Evolutionary conservation across 2,888 invertebrate genomes (phyloP), one percentile per base, ranked within the genome.

Genomic region (Phengaris arion): DNA sequence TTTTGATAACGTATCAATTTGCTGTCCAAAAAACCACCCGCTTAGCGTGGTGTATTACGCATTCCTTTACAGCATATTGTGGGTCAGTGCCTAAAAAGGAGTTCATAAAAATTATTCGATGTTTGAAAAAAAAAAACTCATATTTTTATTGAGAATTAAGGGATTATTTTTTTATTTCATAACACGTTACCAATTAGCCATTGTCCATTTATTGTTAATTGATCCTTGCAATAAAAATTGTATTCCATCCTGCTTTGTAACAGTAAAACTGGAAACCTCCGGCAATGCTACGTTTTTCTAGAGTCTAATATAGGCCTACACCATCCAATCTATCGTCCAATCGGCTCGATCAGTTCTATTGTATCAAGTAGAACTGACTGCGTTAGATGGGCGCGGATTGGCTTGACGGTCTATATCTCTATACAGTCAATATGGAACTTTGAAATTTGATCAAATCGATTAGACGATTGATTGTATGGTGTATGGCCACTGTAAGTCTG

Each of bases 1-100:
- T 79, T 35, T 54, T 72, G 54, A 72, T 72, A 72, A 72, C 72
- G 35, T 72, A 72, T 72, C 54, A 72, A 72, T 72, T 72, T 54
- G 72, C 35, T 35, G 52, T 2, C 54, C 2, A 15, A 13, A 22
- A 52, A 52, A 72, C 69, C 69, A 70, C 51, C 70, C 15, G 70
- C 48, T 48, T 70, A 68, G 68, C 4, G 35, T 35, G 15, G 59
- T 59, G 64, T 64, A 64, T n/a, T 64, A 64, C 10, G 35, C 15
- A 64, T 64, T 64, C 6, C 10, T 22, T 52, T 52, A 10, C 52
- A 52, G 9, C 10, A 52, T 48, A 48, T 48, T 48, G 48, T 48
- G 6, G 48, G 48, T 48, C 22, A 48, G 35, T 22, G 35, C 35
- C 2, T 35, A 35, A 35, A 35, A 35, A 35, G 35, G 35, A 35